A percentile compares a stretch with the other conserved stretches of the same genome.
phyloP scores from a whole-genome alignment of 2,888 invertebrate species.

The Cybosia mesomella region DNA sequence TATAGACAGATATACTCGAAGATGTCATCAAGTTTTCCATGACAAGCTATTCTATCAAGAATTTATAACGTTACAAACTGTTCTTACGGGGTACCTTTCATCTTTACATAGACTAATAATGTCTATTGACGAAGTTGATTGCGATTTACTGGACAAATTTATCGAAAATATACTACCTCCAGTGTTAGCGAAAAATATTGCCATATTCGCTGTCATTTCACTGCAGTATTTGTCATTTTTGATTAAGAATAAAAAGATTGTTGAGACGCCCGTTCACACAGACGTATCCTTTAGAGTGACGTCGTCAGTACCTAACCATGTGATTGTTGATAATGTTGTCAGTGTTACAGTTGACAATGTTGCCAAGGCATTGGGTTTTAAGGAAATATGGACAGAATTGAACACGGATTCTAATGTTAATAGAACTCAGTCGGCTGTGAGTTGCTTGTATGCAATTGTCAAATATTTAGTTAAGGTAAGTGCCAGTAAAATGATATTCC shows the following conservation, averaged over 20 bases:
- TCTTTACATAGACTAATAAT: conserved; percentile 65
- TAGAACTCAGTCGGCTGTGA: conserved; percentile 80
- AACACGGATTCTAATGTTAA: conserved; percentile 77
- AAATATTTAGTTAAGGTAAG: conserved; percentile 82
- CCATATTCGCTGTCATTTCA: conserved; percentile 78
- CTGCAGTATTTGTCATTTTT: conserved; percentile 82
- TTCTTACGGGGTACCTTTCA: conserved; percentile 71
- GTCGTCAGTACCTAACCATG: conserved; percentile 66
- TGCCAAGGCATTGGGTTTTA: conserved; percentile 71
- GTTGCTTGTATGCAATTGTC: conserved; percentile 80
- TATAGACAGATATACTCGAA: conserved; percentile 79
- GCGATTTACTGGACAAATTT: conserved; percentile 79
- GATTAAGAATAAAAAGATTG: conserved; percentile 83
- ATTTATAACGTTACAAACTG: conserved; percentile 73
- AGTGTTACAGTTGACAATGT: conserved; percentile 74
- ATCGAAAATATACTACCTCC: conserved; percentile 73
- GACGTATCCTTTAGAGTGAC: conserved; percentile 77
- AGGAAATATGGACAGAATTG: conserved; percentile 78
- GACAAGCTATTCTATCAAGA: conserved; percentile 83
- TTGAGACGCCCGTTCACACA: conserved; percentile 75
- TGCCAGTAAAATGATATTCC: neutral
- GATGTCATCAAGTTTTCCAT: conserved; percentile 84
- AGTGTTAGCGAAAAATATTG: conserved; percentile 71
- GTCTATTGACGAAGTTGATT: conserved; percentile 74
- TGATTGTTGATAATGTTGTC: conserved; percentile 77